Base-by-base conservation (phyloP, 2,888 invertebrate species). In the Hoplodrina ambigua region DNA sequence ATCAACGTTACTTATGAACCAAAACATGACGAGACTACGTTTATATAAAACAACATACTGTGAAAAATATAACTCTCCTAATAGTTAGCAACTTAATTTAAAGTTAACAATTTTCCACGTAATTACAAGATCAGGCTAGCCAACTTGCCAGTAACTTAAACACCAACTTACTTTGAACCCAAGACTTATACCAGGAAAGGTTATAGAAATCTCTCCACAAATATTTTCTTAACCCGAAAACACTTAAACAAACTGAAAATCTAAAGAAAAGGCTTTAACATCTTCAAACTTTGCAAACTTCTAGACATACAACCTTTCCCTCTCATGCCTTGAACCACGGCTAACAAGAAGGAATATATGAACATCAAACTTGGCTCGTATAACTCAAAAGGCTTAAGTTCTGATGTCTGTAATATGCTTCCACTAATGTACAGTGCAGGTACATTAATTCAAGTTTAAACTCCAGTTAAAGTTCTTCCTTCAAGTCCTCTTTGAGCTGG, bases 291-390 rank as follows among this genome's bases (percentile, higher is more conserved):
- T 80, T 19, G 10, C 25, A 11, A 77, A 59, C 64, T 69, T 69
- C 52, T 63, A 55, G 52, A 56, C 52, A 54, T 57, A 61, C 37
- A 64, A 60, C 61, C 50, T 62, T 76, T 46, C 30, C 10, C 82
- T 69, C 81, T 81, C 52, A n/a, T 83, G 17, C 19, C 80, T 85
- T 81, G 63, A 71, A 61, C 82, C 80, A 49, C 56, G 49, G 49
- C 74, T 73, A 86, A 81, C 81, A 78, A 72, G 82, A 80, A 81
- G 72, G 76, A 82, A 84, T 86, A 83, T 86, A 88, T 86, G 88
- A 90, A 85, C 88, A 88, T 89, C 85, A 88, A 93, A 93, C 88
- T 92, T 91, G 70, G 81, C 84, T 90, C 89, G 88, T 91, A 88
- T 89, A 87, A 90, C 87, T 91, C 88, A 89, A 89, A 89, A 89